Evolutionary conservation across 2,113 vertebrate species (phyloP), one percentile per base, ranked within the genome.

Genomic region (Hystrix cristata): DNA sequence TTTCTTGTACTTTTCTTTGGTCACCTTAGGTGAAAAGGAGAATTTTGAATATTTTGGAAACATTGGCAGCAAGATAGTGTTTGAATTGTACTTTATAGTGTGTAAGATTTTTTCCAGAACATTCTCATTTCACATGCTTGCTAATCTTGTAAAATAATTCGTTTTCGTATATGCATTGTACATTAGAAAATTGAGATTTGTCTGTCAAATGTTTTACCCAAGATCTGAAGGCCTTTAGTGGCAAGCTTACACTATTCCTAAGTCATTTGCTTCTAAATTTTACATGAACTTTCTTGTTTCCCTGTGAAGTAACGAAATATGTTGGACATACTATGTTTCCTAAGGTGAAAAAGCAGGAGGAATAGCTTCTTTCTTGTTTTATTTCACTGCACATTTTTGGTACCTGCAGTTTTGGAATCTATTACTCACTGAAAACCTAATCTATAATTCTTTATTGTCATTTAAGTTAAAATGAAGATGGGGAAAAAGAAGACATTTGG

Each of bases 281-380:
- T 93, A 19, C 25, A 23, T 53, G 29, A 96, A 86, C 8, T 82
- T 79, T 85, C 80, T 93, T 64, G 27, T 74, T 93, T 69, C 38
- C 12, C 18, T 91, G n/a, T 93, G 48, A 93, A 80, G 27, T 96
- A 55, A 95, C 92, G 38, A 93, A 92, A 64, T 91, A 13, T 53
- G 8, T 59, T 65, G 34, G 55, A 38, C 55, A 46, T 94, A 90
- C 59, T 14, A 11, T 90, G 25, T 6, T 5, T 71, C 38, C 25
- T 55, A 67, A 95, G 57, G 82, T 31, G 25, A 87, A 92, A 90
- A 84, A 76, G 6, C 65, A 69, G 23, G 51, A 94, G 29, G 62
- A 91, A n/a, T 27, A 38, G 18, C 71, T 92, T 78, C 67, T 57
- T 93, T 87, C 43, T 86, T 89, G 18, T 43, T 82, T 72, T 69